These are phyloP conservation scores for Argopecten irradians DNA, from an alignment of 1,140 invertebrate genomes.

Conservation along the genomic window DNA sequence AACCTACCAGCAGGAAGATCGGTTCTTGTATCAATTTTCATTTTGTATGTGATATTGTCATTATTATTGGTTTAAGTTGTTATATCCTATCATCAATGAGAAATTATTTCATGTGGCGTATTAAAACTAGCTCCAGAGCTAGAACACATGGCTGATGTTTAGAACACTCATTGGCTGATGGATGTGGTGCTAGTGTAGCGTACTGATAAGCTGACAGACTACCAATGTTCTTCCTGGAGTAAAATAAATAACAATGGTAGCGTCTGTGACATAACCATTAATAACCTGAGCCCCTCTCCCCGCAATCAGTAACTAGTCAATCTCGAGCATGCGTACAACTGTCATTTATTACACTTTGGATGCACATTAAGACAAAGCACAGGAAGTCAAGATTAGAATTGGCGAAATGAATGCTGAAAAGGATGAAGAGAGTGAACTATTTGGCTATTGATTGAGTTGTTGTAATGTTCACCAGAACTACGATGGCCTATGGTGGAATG, in stretches of 20 bases:
- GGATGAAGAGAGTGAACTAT: too few species aligned
- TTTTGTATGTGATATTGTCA: background rate
- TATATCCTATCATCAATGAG: background rate
- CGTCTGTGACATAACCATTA: background rate
- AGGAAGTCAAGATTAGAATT: too few species aligned
- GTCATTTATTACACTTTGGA: background rate
- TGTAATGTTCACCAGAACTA: too few species aligned
- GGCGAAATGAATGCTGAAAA: too few species aligned
- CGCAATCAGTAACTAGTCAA: background rate
- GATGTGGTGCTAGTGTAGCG: background rate
- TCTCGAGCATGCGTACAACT: background rate
- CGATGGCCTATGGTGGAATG: too few species aligned
- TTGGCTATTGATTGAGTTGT: too few species aligned
- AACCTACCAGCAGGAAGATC: background rate
- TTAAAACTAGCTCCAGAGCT: background rate
- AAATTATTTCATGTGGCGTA: background rate
- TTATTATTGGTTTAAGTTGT: background rate
- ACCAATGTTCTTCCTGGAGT: background rate
- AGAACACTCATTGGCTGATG: background rate
- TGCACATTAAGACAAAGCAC: background rate
- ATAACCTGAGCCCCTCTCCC: background rate
- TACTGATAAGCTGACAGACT: background rate
- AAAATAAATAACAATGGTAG: background rate
- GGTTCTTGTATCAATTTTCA: background rate
- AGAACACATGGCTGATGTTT: background rate